These are phyloP conservation scores for Eilema depressum DNA, from an alignment of 2,888 invertebrate genomes.

Conservation along the genomic window DNA sequence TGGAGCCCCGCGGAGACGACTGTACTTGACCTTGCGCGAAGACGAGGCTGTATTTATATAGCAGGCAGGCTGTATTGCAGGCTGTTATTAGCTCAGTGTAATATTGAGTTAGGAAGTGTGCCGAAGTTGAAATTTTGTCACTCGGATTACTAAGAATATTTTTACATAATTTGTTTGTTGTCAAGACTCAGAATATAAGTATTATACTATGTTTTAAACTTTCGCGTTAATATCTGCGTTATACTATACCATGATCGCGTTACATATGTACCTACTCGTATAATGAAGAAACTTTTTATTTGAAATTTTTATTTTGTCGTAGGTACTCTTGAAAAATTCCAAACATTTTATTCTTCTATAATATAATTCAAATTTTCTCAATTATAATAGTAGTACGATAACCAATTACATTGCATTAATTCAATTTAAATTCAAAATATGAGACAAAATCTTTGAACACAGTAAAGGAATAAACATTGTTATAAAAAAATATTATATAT, in stretches of 20 bases:
- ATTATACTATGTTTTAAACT: no score
- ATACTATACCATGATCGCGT: no score
- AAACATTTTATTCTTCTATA: no score
- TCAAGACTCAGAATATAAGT: not conserved
- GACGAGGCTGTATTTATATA: slow-evolving; percentile 6
- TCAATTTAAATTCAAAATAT: not conserved
- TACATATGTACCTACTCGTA: no score
- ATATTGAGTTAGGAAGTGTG: not conserved
- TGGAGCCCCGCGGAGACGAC: slow-evolving; percentile 2
- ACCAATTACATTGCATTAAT: no score
- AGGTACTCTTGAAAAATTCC: not conserved
- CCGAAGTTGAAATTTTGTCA: slow-evolving; percentile 5
- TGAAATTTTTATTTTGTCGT: no score
- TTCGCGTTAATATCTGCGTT: no score
- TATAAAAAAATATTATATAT: not conserved
- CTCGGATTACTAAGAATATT: no score
- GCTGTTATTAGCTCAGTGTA: not conserved
- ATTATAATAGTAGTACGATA: no score
- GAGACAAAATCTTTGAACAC: not conserved
- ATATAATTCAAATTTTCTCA: no score
- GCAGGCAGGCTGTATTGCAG: slow-evolving; percentile 6
- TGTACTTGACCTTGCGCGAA: slow-evolving; percentile 21
- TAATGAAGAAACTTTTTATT: no score
- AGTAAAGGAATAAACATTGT: not conserved
- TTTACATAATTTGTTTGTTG: no score